Evolutionary conservation across 1,140 invertebrate genomes (phyloP).

Genomic region (Scaptomyza pallida): DNA sequence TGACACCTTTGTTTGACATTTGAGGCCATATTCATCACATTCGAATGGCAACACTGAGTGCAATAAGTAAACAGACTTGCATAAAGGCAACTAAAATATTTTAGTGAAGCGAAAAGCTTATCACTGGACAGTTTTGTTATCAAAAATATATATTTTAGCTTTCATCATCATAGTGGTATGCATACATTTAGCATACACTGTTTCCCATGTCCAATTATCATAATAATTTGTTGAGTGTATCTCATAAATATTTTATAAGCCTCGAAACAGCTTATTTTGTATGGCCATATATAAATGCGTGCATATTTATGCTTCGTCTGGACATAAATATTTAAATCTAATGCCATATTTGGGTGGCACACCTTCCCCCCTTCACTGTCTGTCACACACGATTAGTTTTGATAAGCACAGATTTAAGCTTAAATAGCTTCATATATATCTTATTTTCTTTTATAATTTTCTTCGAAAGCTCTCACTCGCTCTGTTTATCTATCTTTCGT

Average conservation of each 20-base stretch:
- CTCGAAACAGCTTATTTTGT: neutral
- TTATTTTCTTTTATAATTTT: too few relatives aligned
- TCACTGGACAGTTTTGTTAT: too few relatives aligned
- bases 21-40: slow-evolving; percentile 41
- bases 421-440: too few relatives aligned
- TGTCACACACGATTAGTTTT: neutral
- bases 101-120: too few relatives aligned
- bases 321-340: neutral
- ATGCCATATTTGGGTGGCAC: neutral
- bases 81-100: too few relatives aligned
- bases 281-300: slow-evolving; percentile 15
- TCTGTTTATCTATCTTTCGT: neutral
- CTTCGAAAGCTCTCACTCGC: neutral
- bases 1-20: slow-evolving; percentile 44
- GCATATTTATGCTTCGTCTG: slow-evolving; percentile 7
- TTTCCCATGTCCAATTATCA: slow-evolving; percentile 56
- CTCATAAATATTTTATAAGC: slow-evolving; percentile 71
- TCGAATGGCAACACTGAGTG: neutral
- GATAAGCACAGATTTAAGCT: too few relatives aligned
- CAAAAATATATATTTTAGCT: too few relatives aligned
- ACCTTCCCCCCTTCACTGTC: neutral
- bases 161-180: too few relatives aligned
- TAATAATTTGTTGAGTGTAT: slow-evolving; percentile 43
- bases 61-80: too few relatives aligned
- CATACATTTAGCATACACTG: slow-evolving; percentile 18